These are phyloP conservation scores for Rhagoletis zephyria DNA, from an alignment of 1,140 invertebrate species.

Conservation along the genomic window DNA sequence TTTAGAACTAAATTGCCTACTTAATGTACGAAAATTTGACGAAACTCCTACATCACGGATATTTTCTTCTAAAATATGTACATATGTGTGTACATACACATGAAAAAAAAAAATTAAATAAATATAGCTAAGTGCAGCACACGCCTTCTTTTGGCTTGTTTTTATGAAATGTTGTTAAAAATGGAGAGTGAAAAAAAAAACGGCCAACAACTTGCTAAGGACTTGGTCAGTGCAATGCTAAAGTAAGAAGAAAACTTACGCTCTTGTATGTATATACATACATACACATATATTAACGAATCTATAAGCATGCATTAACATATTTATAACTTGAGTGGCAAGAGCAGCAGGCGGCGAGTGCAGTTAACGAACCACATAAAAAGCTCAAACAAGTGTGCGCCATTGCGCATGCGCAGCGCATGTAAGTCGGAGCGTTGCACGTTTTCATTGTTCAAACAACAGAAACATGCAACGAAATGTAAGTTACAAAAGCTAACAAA, in stretches of 20 bases:
- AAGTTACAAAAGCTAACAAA: not conserved
- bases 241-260: no score
- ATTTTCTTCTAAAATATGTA: not conserved
- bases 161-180: not conserved
- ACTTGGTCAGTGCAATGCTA: not conserved
- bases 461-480: constrained; percentile 12
- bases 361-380: not conserved
- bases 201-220: not conserved
- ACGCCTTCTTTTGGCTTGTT: not conserved
- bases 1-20: not conserved
- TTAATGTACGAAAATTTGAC: not conserved
- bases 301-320: no score
- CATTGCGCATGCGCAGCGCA: constrained; percentile 54
- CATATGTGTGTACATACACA: no score
- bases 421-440: constrained; percentile 30
- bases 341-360: no score
- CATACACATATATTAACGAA: no score
- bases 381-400: constrained; percentile 54
- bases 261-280: no score
- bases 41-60: not conserved
- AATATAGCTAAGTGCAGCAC: not conserved
- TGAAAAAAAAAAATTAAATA: no score
- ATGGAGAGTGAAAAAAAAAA: constrained; percentile 31
- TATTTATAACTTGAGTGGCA: no score
- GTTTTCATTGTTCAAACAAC: constrained; percentile 42